phyloP scores from a whole-genome alignment of 2,113 vertebrate genomes.

The Psophia crepitans region DNA sequence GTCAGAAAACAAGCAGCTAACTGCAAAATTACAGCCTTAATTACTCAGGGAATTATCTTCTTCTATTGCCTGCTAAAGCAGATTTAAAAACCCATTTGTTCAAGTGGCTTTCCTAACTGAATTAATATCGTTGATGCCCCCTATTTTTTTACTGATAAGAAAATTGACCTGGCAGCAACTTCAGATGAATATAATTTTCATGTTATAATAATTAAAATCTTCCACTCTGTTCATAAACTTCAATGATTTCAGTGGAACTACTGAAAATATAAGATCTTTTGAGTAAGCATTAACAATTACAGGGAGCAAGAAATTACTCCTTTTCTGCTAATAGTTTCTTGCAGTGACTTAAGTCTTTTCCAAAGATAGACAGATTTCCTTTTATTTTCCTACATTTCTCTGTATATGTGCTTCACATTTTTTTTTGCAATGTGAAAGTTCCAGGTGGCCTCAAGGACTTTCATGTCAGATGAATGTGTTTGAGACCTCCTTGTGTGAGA shows the following conservation, averaged over 20 bases:
- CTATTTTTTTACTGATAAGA: background rate
- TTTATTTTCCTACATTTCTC: background rate
- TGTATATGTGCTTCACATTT: background rate
- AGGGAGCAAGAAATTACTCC: background rate
- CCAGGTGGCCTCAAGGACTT: background rate
- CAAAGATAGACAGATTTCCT: background rate
- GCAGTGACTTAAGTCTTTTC: background rate
- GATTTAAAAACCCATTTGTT: background rate
- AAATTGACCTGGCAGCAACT: background rate
- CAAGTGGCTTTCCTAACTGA: background rate
- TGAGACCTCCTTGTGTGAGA: background rate
- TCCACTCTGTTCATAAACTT: background rate
- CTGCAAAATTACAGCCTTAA: background rate
- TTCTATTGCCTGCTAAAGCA: background rate
- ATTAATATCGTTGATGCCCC: background rate
- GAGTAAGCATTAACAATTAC: background rate
- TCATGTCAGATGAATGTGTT: background rate
- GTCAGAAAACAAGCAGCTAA: background rate
- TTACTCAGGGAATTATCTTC: background rate
- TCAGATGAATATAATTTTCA: background rate
- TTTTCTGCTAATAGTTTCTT: background rate
- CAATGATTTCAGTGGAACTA: background rate
- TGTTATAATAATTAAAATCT: background rate
- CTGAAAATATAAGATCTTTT: background rate
- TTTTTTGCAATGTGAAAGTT: background rate